A percentile compares a stretch with the other conserved stretches of the same genome.
Evolutionary conservation across 2,888 invertebrate genomes (phyloP).

Genomic region (Perdita meconis): DNA sequence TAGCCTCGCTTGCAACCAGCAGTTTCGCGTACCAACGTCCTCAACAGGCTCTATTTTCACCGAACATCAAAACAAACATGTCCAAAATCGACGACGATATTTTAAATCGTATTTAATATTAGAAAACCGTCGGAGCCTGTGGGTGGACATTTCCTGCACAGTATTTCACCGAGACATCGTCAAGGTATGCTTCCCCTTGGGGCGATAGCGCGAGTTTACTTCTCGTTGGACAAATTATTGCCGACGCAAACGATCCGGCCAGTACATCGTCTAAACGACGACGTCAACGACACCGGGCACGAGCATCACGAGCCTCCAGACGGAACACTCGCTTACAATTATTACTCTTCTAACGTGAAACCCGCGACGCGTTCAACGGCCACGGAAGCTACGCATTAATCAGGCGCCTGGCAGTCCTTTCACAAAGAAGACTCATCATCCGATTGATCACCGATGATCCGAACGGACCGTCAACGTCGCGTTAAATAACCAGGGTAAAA

Average conservation of each 20-base stretch:
- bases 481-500: no score
- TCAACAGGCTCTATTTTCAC: neutral
- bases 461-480: no score
- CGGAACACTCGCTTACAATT: constrained; percentile 59
- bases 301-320: constrained; percentile 45
- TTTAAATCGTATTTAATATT: constrained; percentile 33
- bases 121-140: constrained; percentile 36
- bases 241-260: constrained; percentile 52
- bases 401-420: constrained; percentile 2
- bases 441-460: no score
- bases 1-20: neutral
- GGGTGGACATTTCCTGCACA: constrained; percentile 24
- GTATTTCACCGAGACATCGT: constrained; percentile 44
- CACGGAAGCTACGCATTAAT: constrained; percentile 49
- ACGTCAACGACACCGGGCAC: constrained; percentile 52
- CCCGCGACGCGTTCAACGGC: constrained; percentile 25
- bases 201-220: constrained; percentile 47
- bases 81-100: neutral
- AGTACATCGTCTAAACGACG: constrained; percentile 51
- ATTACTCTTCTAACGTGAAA: constrained; percentile 47
- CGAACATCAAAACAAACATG: neutral
- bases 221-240: constrained; percentile 59
- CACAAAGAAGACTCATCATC: neutral
- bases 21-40: neutral
- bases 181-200: constrained; percentile 41